These are phyloP conservation scores for Paraplagusia blochii DNA, from an alignment of 2,113 vertebrate genomes.

Conservation along the genomic window DNA sequence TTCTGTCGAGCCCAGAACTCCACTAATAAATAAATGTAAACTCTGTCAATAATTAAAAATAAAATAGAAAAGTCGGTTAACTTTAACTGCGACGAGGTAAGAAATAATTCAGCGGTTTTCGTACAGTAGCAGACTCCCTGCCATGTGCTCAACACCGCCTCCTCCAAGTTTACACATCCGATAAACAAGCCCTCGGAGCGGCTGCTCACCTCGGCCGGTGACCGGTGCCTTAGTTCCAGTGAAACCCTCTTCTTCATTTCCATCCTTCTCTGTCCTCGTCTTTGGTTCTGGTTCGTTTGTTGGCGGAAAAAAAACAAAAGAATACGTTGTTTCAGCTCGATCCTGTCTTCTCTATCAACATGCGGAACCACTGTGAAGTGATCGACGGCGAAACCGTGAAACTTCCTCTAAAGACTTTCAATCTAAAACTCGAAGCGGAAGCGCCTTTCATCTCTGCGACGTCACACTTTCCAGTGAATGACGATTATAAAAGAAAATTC, in stretches of 20 bases:
- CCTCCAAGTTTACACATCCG: conserved; percentile 15
- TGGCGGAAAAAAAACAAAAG: background rate
- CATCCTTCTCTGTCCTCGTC: conserved; percentile 55
- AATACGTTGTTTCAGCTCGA: conserved; percentile 39
- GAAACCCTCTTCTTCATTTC: conserved; percentile 72
- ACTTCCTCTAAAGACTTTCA: conserved; percentile 27
- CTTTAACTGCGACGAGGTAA: background rate
- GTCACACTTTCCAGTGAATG: no score
- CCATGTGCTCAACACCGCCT: conserved; percentile 64
- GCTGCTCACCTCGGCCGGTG: conserved; percentile 67
- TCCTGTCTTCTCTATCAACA: conserved; percentile 56
- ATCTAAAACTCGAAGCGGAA: conserved; percentile 8
- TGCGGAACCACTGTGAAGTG: conserved; percentile 41
- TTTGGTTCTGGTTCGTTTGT: conserved; percentile 12
- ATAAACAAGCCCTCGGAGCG: background rate
- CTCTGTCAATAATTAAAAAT: no score
- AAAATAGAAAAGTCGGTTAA: background rate
- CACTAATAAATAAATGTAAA: no score
- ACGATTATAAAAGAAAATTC: no score
- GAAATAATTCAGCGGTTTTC: background rate
- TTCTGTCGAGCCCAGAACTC: no score
- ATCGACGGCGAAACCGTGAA: accelerated
- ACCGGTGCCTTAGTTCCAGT: conserved; percentile 71
- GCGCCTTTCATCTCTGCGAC: no score
- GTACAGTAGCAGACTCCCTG: conserved; percentile 1